Base-by-base conservation (phyloP, 2,888 invertebrate species). In the Embidobia sp. region DNA sequence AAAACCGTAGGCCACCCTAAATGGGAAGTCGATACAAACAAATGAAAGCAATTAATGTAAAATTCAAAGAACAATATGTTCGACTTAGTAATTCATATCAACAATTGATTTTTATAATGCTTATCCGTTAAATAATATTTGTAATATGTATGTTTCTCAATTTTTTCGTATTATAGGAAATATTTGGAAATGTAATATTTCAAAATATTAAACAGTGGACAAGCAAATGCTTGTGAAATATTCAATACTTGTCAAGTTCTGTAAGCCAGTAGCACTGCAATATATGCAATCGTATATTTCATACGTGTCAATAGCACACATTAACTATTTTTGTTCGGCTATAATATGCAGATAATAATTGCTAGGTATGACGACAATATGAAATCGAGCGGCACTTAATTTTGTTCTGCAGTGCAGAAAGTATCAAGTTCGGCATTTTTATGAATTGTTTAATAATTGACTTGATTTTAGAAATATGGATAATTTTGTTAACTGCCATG, bases 311-410 rank as follows among this genome's bases (percentile, higher is more conserved):
- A 57, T 57, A 57, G 27, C 67, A 55, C 33, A 27, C 27, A 48
- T 48, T 55, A 63, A 48, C 18, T 35, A 16, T 26, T 55, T 66
- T 55, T 48, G 46, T 67, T 37, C n/a, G 37, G 35, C 35, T 55
- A 67, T 29, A 48, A 55, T 67, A 44, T 33, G 18, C 11, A 37
- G 48, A 55, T 67, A 67, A 53, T 55, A 67, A 15, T 27, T 53
- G 31, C 27, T n/a, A 42, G 31, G 26, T 53, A 44, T 49, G 19
- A 40, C 40, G 48, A 46, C 61, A 35, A 46, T 27, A 10, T 11
- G 31, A 42, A 64, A 64, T 33, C 13, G 42, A 51, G 40, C 31
- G 40, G 16, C 16, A 29, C 29, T 16, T n/a, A 37, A 63, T 63
- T 49, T 19, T 15, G 27, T 37, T n/a, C 6, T 10, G 22, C 31